Evolutionary conservation across 2,888 invertebrate genomes (phyloP).

Genomic region (Octonoba sinensis): DNA sequence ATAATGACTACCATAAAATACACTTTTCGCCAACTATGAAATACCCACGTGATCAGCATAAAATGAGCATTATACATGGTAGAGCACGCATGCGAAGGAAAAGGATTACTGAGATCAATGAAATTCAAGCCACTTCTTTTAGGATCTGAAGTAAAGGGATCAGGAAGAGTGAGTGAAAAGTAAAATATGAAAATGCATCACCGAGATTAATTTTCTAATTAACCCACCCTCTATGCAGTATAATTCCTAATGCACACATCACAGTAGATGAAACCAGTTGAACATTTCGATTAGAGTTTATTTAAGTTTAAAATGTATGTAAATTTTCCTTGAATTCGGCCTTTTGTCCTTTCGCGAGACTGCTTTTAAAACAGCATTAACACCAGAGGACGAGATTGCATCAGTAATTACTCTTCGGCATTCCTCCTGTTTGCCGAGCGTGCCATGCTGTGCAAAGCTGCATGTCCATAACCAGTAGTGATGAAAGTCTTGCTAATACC

Average conservation of each 20-base stretch:
- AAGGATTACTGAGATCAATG: no score
- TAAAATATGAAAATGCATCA: neutral
- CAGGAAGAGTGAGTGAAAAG: no score
- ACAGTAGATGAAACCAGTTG: constrained; percentile 24
- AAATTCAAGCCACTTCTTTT: no score
- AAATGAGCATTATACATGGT: no score
- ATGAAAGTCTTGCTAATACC: constrained; percentile 37
- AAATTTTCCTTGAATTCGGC: constrained; percentile 48
- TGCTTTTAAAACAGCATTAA: constrained; percentile 62
- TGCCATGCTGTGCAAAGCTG: constrained; percentile 27
- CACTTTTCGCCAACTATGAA: no score
- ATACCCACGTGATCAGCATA: no score
- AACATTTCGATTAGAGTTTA: constrained; percentile 43
- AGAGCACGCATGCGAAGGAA: no score
- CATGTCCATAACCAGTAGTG: constrained; percentile 51
- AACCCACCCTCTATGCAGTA: constrained; percentile 9
- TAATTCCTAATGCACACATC: constrained; percentile 14
- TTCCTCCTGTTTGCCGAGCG: constrained; percentile 49
- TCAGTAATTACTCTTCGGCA: constrained; percentile 46
- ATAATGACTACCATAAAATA: no score
- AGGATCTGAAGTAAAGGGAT: no score
- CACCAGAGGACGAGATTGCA: constrained; percentile 34
- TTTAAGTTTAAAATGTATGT: constrained; percentile 56
- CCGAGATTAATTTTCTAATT: constrained; percentile 42
- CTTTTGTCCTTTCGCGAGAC: constrained; percentile 38